A percentile compares a stretch with the other conserved stretches of the same genome.
These are phyloP conservation scores for Mesaphorura yosii DNA, from an alignment of 1,140 invertebrate genomes.

Conservation along the genomic window DNA sequence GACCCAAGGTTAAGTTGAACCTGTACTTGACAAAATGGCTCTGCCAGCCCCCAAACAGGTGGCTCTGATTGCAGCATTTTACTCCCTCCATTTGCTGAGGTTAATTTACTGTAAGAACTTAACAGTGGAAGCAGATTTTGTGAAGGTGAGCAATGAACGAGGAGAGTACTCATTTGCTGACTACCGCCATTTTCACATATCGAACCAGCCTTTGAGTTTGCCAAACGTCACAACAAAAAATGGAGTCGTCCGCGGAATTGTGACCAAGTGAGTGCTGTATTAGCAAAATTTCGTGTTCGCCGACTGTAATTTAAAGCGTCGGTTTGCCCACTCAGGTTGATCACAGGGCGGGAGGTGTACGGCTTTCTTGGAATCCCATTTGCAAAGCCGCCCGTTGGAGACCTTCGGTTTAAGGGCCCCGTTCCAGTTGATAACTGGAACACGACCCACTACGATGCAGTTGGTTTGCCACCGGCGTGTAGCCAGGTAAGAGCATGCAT, in stretches of 20 bases:
- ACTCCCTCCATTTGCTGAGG: too few species aligned
- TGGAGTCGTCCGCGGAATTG: not conserved
- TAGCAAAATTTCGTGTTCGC: not conserved
- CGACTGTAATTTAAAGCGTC: not conserved
- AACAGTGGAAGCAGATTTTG: too few species aligned
- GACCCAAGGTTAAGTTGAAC: too few species aligned
- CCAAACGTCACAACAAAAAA: not conserved
- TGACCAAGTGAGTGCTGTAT: not conserved
- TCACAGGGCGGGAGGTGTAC: slow-evolving; percentile 63
- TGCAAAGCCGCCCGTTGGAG: slow-evolving; percentile 74
- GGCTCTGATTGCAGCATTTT: too few species aligned
- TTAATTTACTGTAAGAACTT: too few species aligned
- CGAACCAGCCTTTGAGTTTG: not conserved
- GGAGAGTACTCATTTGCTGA: not conserved
- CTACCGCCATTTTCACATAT: not conserved
- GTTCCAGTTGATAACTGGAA: slow-evolving; percentile 73
- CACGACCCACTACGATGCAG: slow-evolving; percentile 66
- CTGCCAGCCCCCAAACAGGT: too few species aligned
- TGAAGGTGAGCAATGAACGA: too few species aligned
- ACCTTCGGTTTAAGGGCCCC: slow-evolving; percentile 73
- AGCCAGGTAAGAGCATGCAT: slow-evolving; percentile 11
- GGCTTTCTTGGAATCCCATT: slow-evolving; percentile 88
- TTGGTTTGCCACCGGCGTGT: slow-evolving; percentile 67
- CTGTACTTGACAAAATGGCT: too few species aligned
- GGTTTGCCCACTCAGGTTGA: not conserved